Evolutionary conservation across 2,888 invertebrate species (phyloP), one percentile per base, ranked within the genome.

Genomic region (Lycaena phlaeas): DNA sequence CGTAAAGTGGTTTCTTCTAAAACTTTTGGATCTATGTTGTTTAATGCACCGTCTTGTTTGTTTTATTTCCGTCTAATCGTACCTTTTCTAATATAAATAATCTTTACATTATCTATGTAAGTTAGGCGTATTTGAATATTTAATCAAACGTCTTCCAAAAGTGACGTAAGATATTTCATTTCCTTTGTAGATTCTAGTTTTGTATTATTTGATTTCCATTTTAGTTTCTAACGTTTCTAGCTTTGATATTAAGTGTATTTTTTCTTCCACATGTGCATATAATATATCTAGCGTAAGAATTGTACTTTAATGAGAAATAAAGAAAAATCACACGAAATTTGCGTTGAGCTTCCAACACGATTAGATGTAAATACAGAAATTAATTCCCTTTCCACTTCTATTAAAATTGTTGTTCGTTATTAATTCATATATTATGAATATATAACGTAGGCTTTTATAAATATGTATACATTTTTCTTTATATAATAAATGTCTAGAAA

Each of bases 281-380:
- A 41, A 25, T 43, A 31, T 36, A 45, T 31, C 11, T 37, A 63
- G 58, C 48, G 51, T 57, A 54, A 56, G 50, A 55, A 46, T 44
- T 53, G 48, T 52, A 50, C 40, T 54, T 52, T 60, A 44, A 42
- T 45, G 44, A 58, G 57, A 71, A n/a, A n/a, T n/a, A n/a, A n/a
- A n/a, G n/a, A n/a, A n/a, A n/a, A 73, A 67, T 62, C 72, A 79
- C 78, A 76, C 64, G 64, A 78, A 79, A 82, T 84, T 84, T 81
- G 76, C 84, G 84, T 85, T 85, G 85, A 85, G 85, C 85, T 85
- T 85, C 85, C 85, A 85, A 84, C 82, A 85, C 78, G 81, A 79
- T 82, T 85, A 85, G 85, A 73, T 85, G 85, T 85, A 85, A 65
- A 85, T 85, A 85, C 68, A 73, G 62, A 68, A 59, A 62, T 70